These are phyloP conservation scores for Steatocranus sp. DNA, from an alignment of 2,797 vertebrate species.

Conservation along the genomic window DNA sequence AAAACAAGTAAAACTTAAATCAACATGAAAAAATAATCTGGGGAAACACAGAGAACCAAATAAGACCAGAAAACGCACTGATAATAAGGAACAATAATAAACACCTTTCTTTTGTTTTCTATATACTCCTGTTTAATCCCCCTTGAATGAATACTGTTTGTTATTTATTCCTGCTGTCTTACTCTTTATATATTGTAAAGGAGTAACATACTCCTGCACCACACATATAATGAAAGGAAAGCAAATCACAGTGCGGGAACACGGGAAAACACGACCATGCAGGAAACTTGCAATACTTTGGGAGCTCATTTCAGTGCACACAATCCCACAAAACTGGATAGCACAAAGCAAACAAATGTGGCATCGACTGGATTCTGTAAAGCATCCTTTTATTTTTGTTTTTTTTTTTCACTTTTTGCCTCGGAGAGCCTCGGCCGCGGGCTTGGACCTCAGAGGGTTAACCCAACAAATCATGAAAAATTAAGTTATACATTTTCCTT, in stretches of 20 bases:
- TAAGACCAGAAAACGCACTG: neutral
- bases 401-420: neutral
- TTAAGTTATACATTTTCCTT: neutral
- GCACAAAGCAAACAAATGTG: too few relatives aligned
- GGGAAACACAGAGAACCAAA: neutral
- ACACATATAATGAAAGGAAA: neutral
- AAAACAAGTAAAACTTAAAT: neutral
- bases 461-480: neutral
- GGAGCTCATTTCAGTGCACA: too few relatives aligned
- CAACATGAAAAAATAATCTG: neutral
- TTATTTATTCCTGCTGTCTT: neutral
- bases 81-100: neutral
- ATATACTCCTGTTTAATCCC: neutral
- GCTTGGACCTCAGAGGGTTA: neutral
- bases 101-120: neutral
- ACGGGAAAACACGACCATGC: too few relatives aligned
- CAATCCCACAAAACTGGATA: too few relatives aligned
- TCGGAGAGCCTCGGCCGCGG: neutral
- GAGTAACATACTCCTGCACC: neutral
- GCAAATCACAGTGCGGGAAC: neutral
- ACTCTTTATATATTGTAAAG: neutral
- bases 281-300: too few relatives aligned
- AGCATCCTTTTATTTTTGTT: too few relatives aligned
- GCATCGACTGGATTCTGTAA: too few relatives aligned
- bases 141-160: neutral